Evolutionary conservation across 2,113 vertebrate genomes (phyloP), one percentile per base, ranked within the genome.

Genomic region (Phoxinus phoxinus): DNA sequence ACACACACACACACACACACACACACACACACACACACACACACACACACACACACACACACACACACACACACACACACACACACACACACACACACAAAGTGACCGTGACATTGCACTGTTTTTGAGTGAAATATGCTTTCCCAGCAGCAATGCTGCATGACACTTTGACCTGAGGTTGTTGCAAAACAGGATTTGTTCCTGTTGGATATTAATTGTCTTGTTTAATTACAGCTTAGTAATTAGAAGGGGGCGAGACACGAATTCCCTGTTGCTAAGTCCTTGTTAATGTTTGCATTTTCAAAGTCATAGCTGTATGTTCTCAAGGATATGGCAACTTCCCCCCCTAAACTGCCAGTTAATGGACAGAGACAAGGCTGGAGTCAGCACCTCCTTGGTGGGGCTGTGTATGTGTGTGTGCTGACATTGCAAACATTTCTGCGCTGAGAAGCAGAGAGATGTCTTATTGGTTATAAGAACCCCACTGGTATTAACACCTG

Each of bases 191-290:
- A 30, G 58, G 21, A 80, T 72, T 63, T 76, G 23, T 32, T 81
- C 63, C 83, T 41, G 65, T 76, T 37, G 72, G 82, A 87, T 75
- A 88, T 91, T 89, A 90, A 92, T 90, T 90, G 91, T 90, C 88
- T 91, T 90, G 81, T 90, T 93, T 92, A 91, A 92, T 94, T 92
- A 90, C 85, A 89, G 89, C 81, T 90, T 65, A 21, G 87, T 88
- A 87, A 92, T 91, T 88, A 90, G 56, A 77, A 58, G 79, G 77
- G 67, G 81, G 79, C 87, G 12, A 76, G 59, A 77, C 82, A 87
- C n/a, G 86, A 90, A 86, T 93, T 69, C 89, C 86, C 87, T 59
- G 56, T 86, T 90, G 89, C 84, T 83, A 67, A 87, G 61, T 69
- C 44, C 77, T 59, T 88, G 81, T 88, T 88, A 85, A 87, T 77